Evolutionary conservation across 2,888 invertebrate genomes (phyloP).

Genomic region (Mayetiola destructor): DNA sequence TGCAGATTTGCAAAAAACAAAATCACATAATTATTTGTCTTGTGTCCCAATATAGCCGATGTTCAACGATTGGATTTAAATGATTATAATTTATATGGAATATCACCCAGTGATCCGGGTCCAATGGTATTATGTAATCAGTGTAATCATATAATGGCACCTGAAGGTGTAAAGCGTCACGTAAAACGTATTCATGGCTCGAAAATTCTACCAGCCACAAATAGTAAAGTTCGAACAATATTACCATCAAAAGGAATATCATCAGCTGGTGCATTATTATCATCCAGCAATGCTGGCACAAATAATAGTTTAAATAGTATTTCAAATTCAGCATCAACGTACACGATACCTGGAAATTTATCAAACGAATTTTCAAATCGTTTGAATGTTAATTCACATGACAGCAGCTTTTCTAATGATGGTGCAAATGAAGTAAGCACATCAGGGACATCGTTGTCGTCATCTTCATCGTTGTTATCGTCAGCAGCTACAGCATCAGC

Average conservation of each 20-base stretch:
- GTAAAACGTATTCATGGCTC: constrained; percentile 1
- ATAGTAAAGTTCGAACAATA: not conserved
- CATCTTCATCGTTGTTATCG: not conserved
- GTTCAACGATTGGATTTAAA: not conserved
- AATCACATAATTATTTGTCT: not conserved
- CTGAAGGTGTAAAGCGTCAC: not conserved
- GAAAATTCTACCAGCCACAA: constrained; percentile 3
- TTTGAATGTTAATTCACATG: not conserved
- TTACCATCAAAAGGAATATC: not conserved
- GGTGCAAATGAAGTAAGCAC: not conserved
- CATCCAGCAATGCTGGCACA: not conserved
- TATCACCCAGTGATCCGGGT: not conserved
- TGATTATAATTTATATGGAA: not conserved
- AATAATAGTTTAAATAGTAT: not conserved
- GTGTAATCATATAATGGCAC: constrained; percentile 4
- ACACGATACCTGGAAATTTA: too few relatives aligned
- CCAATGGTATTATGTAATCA: constrained; percentile 9
- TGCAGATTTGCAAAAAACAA: too few relatives aligned
- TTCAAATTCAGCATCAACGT: not conserved
- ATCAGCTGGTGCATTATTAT: not conserved
- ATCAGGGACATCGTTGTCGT: not conserved
- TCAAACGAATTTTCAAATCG: constrained; percentile 3
- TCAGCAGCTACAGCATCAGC: not conserved
- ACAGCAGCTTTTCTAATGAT: not conserved
- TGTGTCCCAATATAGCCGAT: not conserved